Conservation (phyloP, 2,888 invertebrate species). For the Endotricha flammealis region DNA sequence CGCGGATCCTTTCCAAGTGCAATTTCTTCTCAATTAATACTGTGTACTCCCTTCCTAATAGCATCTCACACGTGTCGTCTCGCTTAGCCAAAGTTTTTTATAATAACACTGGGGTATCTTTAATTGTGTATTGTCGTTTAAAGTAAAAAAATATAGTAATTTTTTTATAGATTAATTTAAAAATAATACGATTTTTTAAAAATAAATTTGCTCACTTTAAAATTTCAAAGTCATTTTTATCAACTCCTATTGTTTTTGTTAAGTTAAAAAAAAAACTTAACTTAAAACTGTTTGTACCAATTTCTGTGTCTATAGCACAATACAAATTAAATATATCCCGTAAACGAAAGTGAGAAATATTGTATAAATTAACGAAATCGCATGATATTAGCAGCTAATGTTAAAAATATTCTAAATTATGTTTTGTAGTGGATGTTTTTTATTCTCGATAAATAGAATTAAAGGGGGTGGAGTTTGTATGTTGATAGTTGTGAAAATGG, state of each 20-base stretch:
- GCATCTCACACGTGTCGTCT: constrained; percentile 22
- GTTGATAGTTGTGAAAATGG: constrained; percentile 24
- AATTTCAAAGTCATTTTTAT: no score
- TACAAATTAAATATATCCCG: constrained; percentile 44
- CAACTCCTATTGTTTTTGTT: no score
- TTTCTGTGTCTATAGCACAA: constrained; percentile 4
- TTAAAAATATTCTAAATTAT: constrained; percentile 60
- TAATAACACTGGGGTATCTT: no score
- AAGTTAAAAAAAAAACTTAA: no score
- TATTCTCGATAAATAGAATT: constrained; percentile 45
- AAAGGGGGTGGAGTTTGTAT: constrained; percentile 30
- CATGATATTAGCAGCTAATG: constrained; percentile 33
- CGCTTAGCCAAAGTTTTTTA: constrained; percentile 40
- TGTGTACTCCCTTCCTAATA: constrained; percentile 14
- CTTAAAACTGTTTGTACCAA: no score
- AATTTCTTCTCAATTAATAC: constrained; percentile 64
- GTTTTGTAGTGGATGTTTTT: constrained; percentile 69
- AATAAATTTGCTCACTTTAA: no score
- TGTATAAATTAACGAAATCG: constrained; percentile 38
- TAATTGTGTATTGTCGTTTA: no score
- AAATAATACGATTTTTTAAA: no score
- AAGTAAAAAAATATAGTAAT: no score
- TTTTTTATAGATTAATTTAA: no score
- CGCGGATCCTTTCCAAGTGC: constrained; percentile 63
- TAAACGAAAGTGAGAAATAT: constrained; percentile 45